phyloP scores from a whole-genome alignment of 2,888 invertebrate species.

The Apantesis nais region DNA sequence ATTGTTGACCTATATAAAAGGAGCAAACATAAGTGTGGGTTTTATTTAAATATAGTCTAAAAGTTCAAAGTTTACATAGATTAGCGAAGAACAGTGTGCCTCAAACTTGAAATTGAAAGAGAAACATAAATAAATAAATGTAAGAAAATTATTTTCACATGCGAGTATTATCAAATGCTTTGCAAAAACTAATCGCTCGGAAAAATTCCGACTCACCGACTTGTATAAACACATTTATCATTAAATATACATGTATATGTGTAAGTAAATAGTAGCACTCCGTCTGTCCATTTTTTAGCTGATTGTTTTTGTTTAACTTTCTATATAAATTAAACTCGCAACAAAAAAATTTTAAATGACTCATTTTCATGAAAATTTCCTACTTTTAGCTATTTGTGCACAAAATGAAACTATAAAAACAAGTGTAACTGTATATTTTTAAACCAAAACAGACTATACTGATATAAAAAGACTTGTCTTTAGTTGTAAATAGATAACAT shows the following conservation, averaged over 20 bases:
- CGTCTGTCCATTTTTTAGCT: not conserved
- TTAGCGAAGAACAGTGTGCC: constrained; percentile 38
- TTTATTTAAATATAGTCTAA: not conserved
- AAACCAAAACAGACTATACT: no score
- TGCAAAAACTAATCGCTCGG: constrained; percentile 68
- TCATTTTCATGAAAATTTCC: no score
- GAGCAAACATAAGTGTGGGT: not conserved
- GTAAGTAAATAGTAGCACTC: not conserved
- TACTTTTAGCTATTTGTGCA: no score
- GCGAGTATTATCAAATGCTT: constrained; percentile 65
- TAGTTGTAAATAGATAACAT: no score
- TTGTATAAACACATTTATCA: constrained; percentile 60
- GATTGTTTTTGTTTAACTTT: not conserved
- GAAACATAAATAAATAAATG: constrained; percentile 55
- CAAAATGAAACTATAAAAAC: no score
- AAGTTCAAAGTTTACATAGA: constrained; percentile 2
- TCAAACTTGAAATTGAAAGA: constrained; percentile 41
- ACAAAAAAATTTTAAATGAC: no score
- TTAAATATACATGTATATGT: constrained; percentile 30
- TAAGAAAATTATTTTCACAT: constrained; percentile 45
- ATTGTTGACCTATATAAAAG: not conserved
- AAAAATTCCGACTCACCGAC: constrained; percentile 59
- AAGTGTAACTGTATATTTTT: no score
- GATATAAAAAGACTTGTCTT: no score
- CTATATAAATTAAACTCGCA: no score